phyloP scores from a whole-genome alignment of 2,797 vertebrate genomes.

The Anableps anableps region DNA sequence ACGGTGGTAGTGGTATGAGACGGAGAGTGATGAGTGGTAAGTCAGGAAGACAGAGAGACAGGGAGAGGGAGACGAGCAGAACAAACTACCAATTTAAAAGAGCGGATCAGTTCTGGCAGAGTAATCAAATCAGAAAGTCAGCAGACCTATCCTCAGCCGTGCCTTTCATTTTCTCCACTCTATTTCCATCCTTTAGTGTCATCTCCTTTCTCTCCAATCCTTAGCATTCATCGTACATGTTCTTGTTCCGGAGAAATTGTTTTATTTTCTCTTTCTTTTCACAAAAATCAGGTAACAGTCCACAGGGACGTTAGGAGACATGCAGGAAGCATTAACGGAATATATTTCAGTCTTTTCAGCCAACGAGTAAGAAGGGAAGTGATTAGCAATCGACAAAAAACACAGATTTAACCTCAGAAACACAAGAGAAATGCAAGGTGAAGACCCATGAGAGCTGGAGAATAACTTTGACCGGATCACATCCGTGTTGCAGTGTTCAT shows the following conservation, averaged over 20 bases:
- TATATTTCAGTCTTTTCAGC: slow-evolving; percentile 16
- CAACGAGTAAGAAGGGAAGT: slow-evolving; percentile 12
- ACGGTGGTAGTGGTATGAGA: not conserved
- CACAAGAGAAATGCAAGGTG: not conserved
- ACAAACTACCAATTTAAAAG: slow-evolving; percentile 62
- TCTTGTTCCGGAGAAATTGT: slow-evolving; percentile 49
- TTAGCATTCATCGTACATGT: slow-evolving; percentile 36
- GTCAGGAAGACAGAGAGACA: slow-evolving; percentile 27
- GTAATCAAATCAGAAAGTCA: slow-evolving; percentile 77
- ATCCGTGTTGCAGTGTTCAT: not conserved
- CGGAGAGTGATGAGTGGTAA: slow-evolving; percentile 25
- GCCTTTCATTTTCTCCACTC: slow-evolving; percentile 52
- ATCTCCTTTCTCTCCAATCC: slow-evolving; percentile 53
- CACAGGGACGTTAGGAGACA: slow-evolving; percentile 26
- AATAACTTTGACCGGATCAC: slow-evolving; percentile 1
- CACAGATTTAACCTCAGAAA: not conserved
- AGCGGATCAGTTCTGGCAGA: slow-evolving; percentile 72
- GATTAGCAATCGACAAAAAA: slow-evolving; percentile 20
- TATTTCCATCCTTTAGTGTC: slow-evolving; percentile 48
- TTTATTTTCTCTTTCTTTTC: slow-evolving; percentile 47
- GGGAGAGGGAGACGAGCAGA: slow-evolving; percentile 35
- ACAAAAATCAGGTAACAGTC: slow-evolving; percentile 43
- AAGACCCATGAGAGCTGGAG: slow-evolving; percentile 3
- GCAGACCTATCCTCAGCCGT: slow-evolving; percentile 54
- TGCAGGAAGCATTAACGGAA: slow-evolving; percentile 18